Evolutionary conservation across 2,113 vertebrate species (phyloP).

Genomic region (Chaetodon auriga): DNA sequence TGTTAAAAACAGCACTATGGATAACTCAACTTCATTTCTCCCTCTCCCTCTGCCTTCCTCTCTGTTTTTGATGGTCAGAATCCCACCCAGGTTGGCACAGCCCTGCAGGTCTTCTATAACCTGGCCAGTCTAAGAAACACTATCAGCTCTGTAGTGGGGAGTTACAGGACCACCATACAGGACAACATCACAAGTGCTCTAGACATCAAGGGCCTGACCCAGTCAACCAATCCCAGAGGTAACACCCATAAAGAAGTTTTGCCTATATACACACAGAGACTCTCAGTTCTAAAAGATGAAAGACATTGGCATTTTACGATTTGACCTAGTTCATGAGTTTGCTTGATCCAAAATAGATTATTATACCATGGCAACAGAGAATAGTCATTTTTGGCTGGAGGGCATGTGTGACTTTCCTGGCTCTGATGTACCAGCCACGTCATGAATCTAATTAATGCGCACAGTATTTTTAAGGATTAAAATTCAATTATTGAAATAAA

Average conservation of each 20-base stretch:
- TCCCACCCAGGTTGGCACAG: constrained; percentile 96
- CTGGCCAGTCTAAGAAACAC: constrained; percentile 92
- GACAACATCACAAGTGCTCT: constrained; percentile 91
- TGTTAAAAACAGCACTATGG: not conserved
- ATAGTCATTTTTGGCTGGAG: constrained; percentile 20
- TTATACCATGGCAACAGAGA: constrained; percentile 53
- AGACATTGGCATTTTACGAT: constrained; percentile 6
- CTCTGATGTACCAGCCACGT: not conserved
- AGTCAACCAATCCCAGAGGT: constrained; percentile 90
- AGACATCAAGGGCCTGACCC: constrained; percentile 94
- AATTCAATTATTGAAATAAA: too few relatives aligned
- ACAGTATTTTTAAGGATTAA: not conserved
- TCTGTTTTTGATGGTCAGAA: constrained; percentile 83
- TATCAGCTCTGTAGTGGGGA: constrained; percentile 89
- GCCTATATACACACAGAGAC: not conserved
- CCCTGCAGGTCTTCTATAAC: constrained; percentile 97
- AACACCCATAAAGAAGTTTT: constrained; percentile 2
- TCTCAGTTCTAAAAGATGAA: constrained; percentile 29
- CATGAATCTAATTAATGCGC: constrained; percentile 35
- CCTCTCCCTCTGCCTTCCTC: not conserved
- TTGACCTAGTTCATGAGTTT: constrained; percentile 40
- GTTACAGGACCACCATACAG: constrained; percentile 88
- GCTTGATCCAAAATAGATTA: constrained; percentile 48
- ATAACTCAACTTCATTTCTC: not conserved
- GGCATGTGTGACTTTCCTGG: constrained; percentile 5